Conservation (phyloP, 2,888 invertebrate genomes). For the Pterostichus niger region DNA sequence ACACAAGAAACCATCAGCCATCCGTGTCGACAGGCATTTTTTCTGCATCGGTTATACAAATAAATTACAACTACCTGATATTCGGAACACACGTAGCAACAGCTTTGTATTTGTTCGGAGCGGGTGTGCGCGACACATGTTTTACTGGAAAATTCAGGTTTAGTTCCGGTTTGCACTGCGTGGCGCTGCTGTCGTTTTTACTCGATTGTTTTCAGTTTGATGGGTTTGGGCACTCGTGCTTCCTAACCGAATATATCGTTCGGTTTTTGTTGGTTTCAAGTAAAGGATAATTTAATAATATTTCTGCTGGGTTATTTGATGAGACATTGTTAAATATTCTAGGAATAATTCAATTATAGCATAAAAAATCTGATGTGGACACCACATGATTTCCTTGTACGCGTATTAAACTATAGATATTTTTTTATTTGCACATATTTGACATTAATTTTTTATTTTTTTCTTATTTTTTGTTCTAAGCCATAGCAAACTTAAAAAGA, state of each 20-base stretch:
- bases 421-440: too few relatives aligned
- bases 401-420: too few relatives aligned
- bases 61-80: slow-evolving; percentile 10
- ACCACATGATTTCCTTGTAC: too few relatives aligned
- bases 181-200: slow-evolving; percentile 47
- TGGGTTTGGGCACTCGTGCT: slow-evolving; percentile 50
- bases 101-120: slow-evolving; percentile 6
- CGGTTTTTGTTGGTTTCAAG: neutral
- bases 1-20: slow-evolving; percentile 45
- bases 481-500: too few relatives aligned
- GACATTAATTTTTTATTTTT: too few relatives aligned
- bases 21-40: slow-evolving; percentile 33
- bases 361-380: too few relatives aligned
- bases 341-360: too few relatives aligned
- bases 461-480: too few relatives aligned
- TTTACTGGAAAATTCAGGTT: slow-evolving; percentile 49
- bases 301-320: neutral
- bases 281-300: slow-evolving; percentile 9
- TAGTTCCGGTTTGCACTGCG: slow-evolving; percentile 41
- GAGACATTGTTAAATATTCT: too few relatives aligned
- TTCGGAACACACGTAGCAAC: neutral
- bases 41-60: slow-evolving; percentile 20
- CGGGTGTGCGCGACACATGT: slow-evolving; percentile 42
- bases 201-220: slow-evolving; percentile 11
- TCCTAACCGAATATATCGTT: slow-evolving; percentile 17